Evolutionary conservation across 2,113 vertebrate genomes (phyloP), one percentile per base, ranked within the genome.

Genomic region (Laticauda laticaudata): DNA sequence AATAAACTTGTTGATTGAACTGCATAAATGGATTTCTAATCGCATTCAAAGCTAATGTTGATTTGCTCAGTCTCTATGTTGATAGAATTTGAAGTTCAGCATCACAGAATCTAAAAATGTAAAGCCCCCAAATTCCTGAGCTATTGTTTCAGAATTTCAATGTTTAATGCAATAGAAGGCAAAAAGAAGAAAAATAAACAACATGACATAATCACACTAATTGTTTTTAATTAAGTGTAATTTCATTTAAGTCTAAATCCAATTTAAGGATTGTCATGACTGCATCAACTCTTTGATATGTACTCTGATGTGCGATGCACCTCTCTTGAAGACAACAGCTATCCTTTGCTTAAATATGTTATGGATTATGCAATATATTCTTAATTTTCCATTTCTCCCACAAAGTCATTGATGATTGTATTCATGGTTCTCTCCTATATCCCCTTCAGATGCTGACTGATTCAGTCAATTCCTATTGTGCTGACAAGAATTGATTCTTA

Each of bases 11-110:
- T 90, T 92, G 39, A 86, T 39, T 86, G 69, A 90, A 21, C 23
- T 81, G 61, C 26, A 23, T 51, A 54, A 93, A 51, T 93, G 94
- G 93, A 95, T 95, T 89, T 85, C n/a, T 48, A 59, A 90, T 88
- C 43, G 4, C n/a, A 88, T 69, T 53, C 4, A 88, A 53, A 34
- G 20, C 24, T 43, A 89, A 56, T 26, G 14, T 5, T 89, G 48
- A 92, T 88, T 56, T 89, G 21, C 87, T 75, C 34, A 64, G 56
- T 24, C 39, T 29, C 48, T 29, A 6, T 12, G 12, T 43, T 43
- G 24, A 11, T 21, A 88, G 24, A 55, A 69, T 15, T 39, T 29
- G 14, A n/a, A 53, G 48, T 51, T 29, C 48, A 29, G 14, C 15
- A 2, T 48, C 24, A 29, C n/a, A 18, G 51, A 87, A 53, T 54